phyloP scores from a whole-genome alignment of 2,888 invertebrate species.

The Serrognathus titanus region DNA sequence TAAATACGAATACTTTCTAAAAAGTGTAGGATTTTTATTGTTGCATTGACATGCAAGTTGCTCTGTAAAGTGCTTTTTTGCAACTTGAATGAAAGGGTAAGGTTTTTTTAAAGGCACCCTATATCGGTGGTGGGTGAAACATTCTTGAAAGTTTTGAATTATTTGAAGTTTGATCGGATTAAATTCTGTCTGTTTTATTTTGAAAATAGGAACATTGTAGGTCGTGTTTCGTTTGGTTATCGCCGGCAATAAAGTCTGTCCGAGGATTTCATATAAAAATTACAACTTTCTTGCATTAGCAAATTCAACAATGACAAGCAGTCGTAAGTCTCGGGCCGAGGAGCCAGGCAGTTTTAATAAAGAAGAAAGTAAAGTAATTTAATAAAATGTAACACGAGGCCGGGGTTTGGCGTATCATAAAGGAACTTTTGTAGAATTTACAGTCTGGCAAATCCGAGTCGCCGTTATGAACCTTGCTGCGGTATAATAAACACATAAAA shows the following conservation, averaged over 20 bases:
- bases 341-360: slow-evolving; percentile 6
- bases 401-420: slow-evolving; percentile 29
- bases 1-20: no score
- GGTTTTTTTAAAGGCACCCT: no score
- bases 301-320: slow-evolving; percentile 11
- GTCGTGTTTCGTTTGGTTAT: not conserved
- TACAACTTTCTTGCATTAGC: slow-evolving; percentile 2
- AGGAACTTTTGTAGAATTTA: slow-evolving; percentile 44
- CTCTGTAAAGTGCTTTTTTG: no score
- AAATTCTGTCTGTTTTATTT: no score
- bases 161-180: no score
- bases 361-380: slow-evolving; percentile 26
- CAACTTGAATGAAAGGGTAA: no score
- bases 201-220: not conserved
- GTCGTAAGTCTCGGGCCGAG: slow-evolving; percentile 6
- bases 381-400: slow-evolving; percentile 34
- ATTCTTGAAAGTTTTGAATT: no score
- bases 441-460: slow-evolving; percentile 45
- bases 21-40: no score
- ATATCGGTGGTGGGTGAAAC: no score
- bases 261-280: not conserved
- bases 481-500: slow-evolving; percentile 53
- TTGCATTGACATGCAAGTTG: no score
- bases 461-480: slow-evolving; percentile 49
- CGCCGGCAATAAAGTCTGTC: no score